Conservation (phyloP, 2,888 invertebrate species). For the Heliconius hortense region DNA sequence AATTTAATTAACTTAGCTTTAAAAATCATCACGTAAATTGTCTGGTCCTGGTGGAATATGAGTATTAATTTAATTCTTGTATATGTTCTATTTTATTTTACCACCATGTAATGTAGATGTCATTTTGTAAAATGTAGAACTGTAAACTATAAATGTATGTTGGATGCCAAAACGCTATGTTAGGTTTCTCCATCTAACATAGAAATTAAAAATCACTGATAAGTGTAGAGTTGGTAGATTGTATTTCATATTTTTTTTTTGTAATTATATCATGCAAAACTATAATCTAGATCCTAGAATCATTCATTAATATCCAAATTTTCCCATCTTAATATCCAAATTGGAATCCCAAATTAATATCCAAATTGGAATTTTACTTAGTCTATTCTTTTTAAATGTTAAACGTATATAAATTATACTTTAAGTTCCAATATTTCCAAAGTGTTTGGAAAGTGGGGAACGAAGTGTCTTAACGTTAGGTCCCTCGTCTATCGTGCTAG, state of each 20-base stretch:
- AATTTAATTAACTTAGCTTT: no score
- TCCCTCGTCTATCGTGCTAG: background rate
- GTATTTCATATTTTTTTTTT: background rate
- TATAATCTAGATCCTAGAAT: constrained; percentile 4
- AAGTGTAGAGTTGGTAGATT: background rate
- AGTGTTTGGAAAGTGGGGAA: background rate
- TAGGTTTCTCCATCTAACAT: background rate
- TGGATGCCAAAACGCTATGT: no score
- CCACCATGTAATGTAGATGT: no score
- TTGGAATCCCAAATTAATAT: no score
- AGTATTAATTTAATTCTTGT: no score
- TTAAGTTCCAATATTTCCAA: no score
- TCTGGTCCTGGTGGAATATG: no score
- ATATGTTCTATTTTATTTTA: no score
- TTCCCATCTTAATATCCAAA: no score
- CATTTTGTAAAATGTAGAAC: no score
- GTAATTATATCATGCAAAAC: background rate
- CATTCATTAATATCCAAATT: background rate
- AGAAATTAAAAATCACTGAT: background rate
- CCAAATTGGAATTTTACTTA: background rate
- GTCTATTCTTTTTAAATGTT: background rate
- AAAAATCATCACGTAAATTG: no score
- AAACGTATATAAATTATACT: background rate
- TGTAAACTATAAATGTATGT: no score
- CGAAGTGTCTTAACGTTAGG: background rate